These are phyloP conservation scores for Argynnis bischoffii DNA, from an alignment of 2,888 invertebrate genomes.

Conservation along the genomic window DNA sequence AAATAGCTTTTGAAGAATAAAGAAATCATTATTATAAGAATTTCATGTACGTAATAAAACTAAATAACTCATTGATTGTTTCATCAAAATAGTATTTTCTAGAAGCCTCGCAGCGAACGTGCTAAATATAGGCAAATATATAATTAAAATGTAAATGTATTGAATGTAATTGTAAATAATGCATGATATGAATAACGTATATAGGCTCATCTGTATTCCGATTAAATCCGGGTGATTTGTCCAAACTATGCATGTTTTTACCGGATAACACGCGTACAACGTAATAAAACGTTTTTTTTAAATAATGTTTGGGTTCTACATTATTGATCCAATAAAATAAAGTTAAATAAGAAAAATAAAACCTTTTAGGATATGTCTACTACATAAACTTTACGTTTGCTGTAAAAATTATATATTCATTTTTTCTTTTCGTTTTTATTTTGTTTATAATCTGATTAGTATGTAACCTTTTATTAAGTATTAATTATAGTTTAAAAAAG, in stretches of 20 bases:
- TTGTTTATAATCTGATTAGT: too few species aligned
- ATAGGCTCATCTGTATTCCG: slow-evolving; percentile 38
- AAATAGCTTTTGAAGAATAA: too few species aligned
- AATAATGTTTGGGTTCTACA: not conserved
- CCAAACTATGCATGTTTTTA: slow-evolving; percentile 33
- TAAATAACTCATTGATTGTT: too few species aligned
- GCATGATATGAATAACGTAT: slow-evolving; percentile 37
- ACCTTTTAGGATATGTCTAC: too few species aligned
- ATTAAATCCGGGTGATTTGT: slow-evolving; percentile 36
- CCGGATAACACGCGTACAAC: slow-evolving; percentile 13
- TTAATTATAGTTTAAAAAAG: too few species aligned
- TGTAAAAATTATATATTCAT: too few species aligned
- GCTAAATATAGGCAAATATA: slow-evolving; percentile 26
- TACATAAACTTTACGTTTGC: too few species aligned
- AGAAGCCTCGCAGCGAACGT: slow-evolving; percentile 17
- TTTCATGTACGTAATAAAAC: too few species aligned
- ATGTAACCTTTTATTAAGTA: too few species aligned
- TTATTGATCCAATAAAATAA: slow-evolving; percentile 5
- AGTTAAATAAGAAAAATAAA: not conserved
- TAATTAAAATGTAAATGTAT: slow-evolving; percentile 41
- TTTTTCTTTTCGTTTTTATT: too few species aligned
- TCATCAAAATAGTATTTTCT: slow-evolving; percentile 11
- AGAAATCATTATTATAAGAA: too few species aligned
- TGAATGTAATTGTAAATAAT: slow-evolving; percentile 41
- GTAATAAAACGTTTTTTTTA: slow-evolving; percentile 3